A percentile compares a stretch with the other conserved stretches of the same genome.
Evolutionary conservation across 1,140 invertebrate genomes (phyloP).

Genomic region (Hesperophylax magnus): DNA sequence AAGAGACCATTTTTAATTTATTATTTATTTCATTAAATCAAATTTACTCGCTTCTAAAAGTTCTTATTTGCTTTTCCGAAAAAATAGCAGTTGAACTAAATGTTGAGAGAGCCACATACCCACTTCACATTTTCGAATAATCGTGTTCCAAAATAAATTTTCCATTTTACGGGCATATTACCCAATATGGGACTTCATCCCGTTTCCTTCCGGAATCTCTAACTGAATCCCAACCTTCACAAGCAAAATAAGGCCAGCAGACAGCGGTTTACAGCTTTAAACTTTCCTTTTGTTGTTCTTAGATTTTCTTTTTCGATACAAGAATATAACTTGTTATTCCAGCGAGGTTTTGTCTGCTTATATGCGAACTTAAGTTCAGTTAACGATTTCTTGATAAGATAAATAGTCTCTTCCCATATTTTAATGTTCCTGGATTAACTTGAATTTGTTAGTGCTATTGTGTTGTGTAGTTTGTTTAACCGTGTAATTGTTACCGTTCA

Average conservation of each 20-base stretch:
- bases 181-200: not conserved
- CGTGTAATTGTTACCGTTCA: too few relatives aligned
- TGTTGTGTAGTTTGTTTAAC: too few relatives aligned
- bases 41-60: too few relatives aligned
- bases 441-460: too few relatives aligned
- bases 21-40: too few relatives aligned
- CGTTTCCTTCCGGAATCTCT: not conserved
- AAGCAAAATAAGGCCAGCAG: conserved; percentile 15
- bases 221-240: conserved; percentile 14
- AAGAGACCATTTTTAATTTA: too few relatives aligned
- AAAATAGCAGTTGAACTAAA: too few relatives aligned
- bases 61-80: too few relatives aligned
- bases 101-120: not conserved
- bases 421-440: too few relatives aligned
- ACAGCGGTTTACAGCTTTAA: conserved; percentile 10
- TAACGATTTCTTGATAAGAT: too few relatives aligned
- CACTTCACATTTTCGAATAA: conserved; percentile 7
- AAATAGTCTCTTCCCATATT: too few relatives aligned
- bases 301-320: conserved; percentile 9
- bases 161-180: conserved; percentile 6
- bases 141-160: conserved; percentile 27
- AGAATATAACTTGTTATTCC: conserved; percentile 21
- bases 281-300: conserved; percentile 17
- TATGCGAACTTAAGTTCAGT: not conserved
- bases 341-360: conserved; percentile 12